Conservation (phyloP, 2,113 vertebrate genomes). For the Prunella fulvescens region DNA sequence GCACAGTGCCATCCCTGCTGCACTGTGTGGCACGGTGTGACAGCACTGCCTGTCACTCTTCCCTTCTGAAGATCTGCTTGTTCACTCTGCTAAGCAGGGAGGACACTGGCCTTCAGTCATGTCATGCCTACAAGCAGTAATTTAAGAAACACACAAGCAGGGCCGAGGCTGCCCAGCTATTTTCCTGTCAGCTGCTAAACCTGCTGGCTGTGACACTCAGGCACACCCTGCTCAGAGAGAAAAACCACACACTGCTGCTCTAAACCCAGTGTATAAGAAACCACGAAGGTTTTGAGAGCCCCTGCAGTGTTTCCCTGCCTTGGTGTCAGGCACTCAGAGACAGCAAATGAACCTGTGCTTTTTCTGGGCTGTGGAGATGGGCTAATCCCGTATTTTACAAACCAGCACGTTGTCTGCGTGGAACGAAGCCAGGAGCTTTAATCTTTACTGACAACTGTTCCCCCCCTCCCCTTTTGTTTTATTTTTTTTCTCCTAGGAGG, state of each 20-base stretch:
- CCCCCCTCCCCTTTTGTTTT: neutral
- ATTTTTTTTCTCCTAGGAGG: conserved; percentile 67
- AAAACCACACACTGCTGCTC: conserved; percentile 1
- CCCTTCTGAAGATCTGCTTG: neutral
- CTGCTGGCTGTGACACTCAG: neutral
- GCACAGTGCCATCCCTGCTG: neutral
- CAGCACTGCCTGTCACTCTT: neutral
- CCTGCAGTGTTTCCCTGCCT: neutral
- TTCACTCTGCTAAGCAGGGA: neutral
- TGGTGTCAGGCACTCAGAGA: neutral
- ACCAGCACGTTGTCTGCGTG: conserved; percentile 12
- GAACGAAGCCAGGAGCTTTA: conserved; percentile 2
- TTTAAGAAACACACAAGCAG: neutral
- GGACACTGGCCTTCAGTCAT: neutral
- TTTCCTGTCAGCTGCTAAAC: conserved; percentile 19
- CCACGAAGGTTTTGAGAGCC: neutral
- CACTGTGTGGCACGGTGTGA: neutral
- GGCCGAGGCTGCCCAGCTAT: neutral
- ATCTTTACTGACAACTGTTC: conserved; percentile 48
- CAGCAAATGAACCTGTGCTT: neutral
- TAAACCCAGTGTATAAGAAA: neutral
- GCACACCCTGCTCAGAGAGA: neutral
- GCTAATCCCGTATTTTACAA: conserved; percentile 17
- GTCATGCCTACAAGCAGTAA: conserved; percentile 1
- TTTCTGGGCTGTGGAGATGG: neutral